A percentile compares a stretch with the other conserved stretches of the same genome.
Evolutionary conservation across 2,888 invertebrate genomes (phyloP).

Genomic region (Villa cingulata): DNA sequence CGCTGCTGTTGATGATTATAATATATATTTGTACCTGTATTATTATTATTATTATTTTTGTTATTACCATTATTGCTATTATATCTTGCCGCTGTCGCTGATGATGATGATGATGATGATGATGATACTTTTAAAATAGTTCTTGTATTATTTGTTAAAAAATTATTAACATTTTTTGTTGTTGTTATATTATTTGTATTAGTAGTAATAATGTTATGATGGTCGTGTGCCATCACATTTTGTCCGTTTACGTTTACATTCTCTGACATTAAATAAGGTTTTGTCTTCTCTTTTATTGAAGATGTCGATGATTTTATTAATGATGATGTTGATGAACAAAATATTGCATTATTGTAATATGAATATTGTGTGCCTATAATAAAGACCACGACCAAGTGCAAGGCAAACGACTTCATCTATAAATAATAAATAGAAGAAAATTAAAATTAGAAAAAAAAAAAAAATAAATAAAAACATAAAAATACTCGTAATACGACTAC

Average conservation of each 20-base stretch:
- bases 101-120: background rate
- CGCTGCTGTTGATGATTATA: slow-evolving; percentile 2
- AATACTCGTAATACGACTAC: too few species aligned
- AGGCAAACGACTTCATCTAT: slow-evolving; percentile 33
- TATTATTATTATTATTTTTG: background rate
- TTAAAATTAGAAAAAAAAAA: background rate
- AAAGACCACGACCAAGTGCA: slow-evolving; percentile 32
- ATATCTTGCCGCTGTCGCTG: background rate
- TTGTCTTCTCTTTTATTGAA: background rate
- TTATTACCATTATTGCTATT: background rate
- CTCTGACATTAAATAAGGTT: background rate
- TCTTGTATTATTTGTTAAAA: background rate
- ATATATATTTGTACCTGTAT: background rate
- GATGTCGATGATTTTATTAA: background rate
- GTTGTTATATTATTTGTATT: background rate
- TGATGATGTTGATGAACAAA: slow-evolving; percentile 8
- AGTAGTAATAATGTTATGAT: too few species aligned
- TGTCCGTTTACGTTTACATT: background rate
- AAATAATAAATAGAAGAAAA: slow-evolving; percentile 10
- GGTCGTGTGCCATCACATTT: too few species aligned
- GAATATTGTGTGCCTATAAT: slow-evolving; percentile 18
- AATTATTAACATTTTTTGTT: background rate
- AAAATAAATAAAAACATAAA: background rate
- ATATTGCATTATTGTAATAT: slow-evolving; percentile 4
- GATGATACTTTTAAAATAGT: background rate